Evolutionary conservation across 2,113 vertebrate species (phyloP), one percentile per base, ranked within the genome.

Genomic region (Corydoras sp.): DNA sequence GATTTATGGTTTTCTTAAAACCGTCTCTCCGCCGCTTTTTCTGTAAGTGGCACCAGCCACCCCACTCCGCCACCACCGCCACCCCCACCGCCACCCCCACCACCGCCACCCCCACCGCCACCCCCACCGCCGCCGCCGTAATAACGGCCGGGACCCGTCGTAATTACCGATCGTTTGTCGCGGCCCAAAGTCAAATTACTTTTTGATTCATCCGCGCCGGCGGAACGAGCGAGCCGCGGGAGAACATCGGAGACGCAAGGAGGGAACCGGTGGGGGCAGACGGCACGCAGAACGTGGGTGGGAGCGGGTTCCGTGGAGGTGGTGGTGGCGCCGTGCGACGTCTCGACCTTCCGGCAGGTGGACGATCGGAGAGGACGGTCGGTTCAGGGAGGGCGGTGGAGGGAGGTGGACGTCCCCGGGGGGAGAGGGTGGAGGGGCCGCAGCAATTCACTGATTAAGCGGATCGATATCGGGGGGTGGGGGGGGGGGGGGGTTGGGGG

Each of bases 201-300:
- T 69, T 79, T 80, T 75, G 67, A 84, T 85, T 83, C 72, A 74
- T 75, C 81, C 82, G 83, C 72, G 77, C 80, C 84, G 79, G 76
- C 75, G 68, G 65, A 78, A 79, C 79, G 78, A 85, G 61, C 69
- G 81, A 78, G 66, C 76, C 65, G 49, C 72, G 76, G 85, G 75
- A 79, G 69, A 81, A 85, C 80, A 76, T 72, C 31, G 76, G 83
- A 80, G 81, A 75, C 76, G 76, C 30, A 73, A 75, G 48, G 65
- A 62, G 43, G 69, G 54, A 68, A 69, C 54, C 79, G 76, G 83
- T 77, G 79, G 84, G 82, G 76, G 80, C 80, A 58, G 77, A 83
- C 81, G 72, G 77, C 73, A 81, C 81, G 79, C 81, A 81, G 84
- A 74, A 76, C 81, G 76, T 71, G 76, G 77, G 74, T 32, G 83